A percentile compares a stretch with the other conserved stretches of the same genome.
Conservation (phyloP, 2,888 invertebrate genomes). For the Periphyllus acericola region DNA sequence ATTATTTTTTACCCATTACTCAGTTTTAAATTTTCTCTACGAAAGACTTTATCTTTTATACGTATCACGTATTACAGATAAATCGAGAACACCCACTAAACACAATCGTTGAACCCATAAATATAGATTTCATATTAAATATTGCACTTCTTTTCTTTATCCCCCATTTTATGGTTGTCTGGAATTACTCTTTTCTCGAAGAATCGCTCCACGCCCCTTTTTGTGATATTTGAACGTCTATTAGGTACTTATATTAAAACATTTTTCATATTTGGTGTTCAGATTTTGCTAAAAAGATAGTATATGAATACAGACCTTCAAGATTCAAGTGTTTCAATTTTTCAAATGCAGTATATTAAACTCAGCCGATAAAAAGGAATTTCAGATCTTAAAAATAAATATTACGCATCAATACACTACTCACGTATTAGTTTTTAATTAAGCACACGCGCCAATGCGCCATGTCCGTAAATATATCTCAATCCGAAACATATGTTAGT, state of each 20-base stretch:
- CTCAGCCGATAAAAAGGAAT: background rate
- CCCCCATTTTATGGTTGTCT: conserved; percentile 3
- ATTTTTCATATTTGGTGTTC: background rate
- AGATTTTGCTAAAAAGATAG: background rate
- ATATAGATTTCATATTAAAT: conserved; percentile 51
- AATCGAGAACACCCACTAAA: conserved; percentile 18
- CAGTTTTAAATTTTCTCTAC: background rate
- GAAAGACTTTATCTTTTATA: background rate
- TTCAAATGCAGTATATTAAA: background rate
- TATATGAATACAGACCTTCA: background rate
- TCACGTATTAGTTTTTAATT: background rate
- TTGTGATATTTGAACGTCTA: background rate
- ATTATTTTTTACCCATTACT: background rate
- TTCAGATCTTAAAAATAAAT: background rate
- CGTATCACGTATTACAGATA: conserved; percentile 31
- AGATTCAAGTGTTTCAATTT: background rate
- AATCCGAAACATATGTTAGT: background rate
- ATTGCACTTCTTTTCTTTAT: conserved; percentile 42
- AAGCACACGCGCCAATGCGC: too few relatives aligned
- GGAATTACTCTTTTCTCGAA: background rate
- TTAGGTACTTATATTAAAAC: conserved; percentile 10
- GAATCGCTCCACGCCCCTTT: conserved; percentile 30
- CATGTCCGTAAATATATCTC: background rate
- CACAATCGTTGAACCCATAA: conserved; percentile 24
- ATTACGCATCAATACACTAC: background rate